Evolutionary conservation across 2,797 vertebrate genomes (phyloP).

Genomic region (Poecilia wingei): DNA sequence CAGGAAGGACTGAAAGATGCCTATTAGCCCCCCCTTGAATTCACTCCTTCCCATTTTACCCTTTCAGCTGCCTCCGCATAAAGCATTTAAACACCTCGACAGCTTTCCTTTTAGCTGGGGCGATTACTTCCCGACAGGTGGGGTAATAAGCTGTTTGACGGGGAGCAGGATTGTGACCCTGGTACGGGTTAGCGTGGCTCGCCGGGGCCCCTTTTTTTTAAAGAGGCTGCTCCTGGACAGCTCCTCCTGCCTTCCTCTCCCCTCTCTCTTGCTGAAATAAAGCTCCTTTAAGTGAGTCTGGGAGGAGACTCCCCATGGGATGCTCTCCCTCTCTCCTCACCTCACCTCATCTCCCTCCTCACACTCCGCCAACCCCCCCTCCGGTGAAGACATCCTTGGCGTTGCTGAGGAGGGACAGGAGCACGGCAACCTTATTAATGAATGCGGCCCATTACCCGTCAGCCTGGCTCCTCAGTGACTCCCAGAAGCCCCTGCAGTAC

Average conservation of each 20-base stretch:
- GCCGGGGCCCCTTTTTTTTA: constrained; percentile 54
- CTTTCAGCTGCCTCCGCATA: constrained; percentile 75
- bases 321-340: constrained; percentile 45
- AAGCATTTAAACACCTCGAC: constrained; percentile 86
- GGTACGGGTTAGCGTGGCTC: constrained; percentile 85
- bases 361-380: constrained; percentile 65
- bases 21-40: constrained; percentile 64
- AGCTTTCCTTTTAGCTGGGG: constrained; percentile 86
- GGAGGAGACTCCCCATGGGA: constrained; percentile 79
- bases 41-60: constrained; percentile 68
- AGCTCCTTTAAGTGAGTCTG: constrained; percentile 98
- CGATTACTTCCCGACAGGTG: constrained; percentile 95
- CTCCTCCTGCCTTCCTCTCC: constrained; percentile 85
- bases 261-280: constrained; percentile 94
- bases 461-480: constrained; percentile 96
- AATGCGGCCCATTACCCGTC: constrained; percentile 99
- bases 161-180: constrained; percentile 83
- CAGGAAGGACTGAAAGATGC: constrained; percentile 49
- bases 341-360: constrained; percentile 60
- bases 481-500: constrained; percentile 98
- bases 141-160: constrained; percentile 98
- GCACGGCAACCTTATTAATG: constrained; percentile 98
- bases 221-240: constrained; percentile 66
- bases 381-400: constrained; percentile 90
- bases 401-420: constrained; percentile 96